Conservation (phyloP, 2,888 invertebrate species). For the Cinara cedri region DNA sequence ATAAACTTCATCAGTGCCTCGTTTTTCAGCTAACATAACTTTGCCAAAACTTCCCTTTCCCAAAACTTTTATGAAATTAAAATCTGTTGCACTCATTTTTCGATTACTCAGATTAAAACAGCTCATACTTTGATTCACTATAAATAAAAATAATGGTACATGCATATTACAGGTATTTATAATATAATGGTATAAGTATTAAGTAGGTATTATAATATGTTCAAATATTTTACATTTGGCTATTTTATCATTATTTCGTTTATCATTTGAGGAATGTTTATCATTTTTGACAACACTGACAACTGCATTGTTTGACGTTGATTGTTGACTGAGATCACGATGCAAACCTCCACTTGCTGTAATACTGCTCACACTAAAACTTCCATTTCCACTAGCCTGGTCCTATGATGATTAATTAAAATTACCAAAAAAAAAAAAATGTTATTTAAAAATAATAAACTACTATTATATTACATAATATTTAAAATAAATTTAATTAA, state of each 20-base stretch:
- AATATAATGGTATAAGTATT: not conserved
- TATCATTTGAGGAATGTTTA: constrained; percentile 53
- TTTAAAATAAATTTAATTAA: not conserved
- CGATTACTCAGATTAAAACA: constrained; percentile 62
- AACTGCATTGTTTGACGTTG: not conserved
- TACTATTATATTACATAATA: too few species aligned
- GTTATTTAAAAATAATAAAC: too few species aligned
- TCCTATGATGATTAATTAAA: constrained; percentile 49
- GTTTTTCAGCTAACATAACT: constrained; percentile 96
- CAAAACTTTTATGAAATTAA: constrained; percentile 96
- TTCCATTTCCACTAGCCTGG: constrained; percentile 42
- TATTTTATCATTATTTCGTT: constrained; percentile 56
- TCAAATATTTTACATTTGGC: constrained; percentile 53
- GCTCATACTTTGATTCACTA: constrained; percentile 55
- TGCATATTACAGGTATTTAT: not conserved
- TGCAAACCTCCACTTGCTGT: constrained; percentile 17
- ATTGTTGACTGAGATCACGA: constrained; percentile 45
- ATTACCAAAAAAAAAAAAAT: too few species aligned
- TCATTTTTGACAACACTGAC: not conserved
- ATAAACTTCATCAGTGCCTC: constrained; percentile 84
- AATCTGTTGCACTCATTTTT: constrained; percentile 82
- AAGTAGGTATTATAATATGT: not conserved
- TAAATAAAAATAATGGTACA: constrained; percentile 60
- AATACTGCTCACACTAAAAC: constrained; percentile 38
- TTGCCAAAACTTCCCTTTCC: constrained; percentile 99